phyloP scores from a whole-genome alignment of 2,888 invertebrate genomes.

The Rotaria sp. region DNA sequence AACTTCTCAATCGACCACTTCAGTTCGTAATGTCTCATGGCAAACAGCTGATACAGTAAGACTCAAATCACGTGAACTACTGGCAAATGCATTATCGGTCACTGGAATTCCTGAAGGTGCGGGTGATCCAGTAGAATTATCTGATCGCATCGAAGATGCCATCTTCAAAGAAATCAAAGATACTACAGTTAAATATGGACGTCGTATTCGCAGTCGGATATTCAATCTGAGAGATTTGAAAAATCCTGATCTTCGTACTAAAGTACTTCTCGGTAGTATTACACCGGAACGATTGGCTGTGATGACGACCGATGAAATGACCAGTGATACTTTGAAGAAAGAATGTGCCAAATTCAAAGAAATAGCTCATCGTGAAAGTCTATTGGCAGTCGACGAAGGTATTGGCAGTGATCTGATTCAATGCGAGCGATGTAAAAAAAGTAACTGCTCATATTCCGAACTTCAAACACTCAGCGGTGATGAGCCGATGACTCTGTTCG shows the following conservation, averaged over 20 bases:
- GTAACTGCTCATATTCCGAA: constrained; percentile 96
- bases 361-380: constrained; percentile 94
- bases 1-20: neutral
- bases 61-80: neutral
- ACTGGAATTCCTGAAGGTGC: neutral
- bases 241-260: constrained; percentile 82
- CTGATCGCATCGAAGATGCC: constrained; percentile 44
- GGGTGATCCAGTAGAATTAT: constrained; percentile 34
- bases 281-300: constrained; percentile 74
- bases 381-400: constrained; percentile 80
- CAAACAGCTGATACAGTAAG: neutral
- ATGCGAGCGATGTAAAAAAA: constrained; percentile 67
- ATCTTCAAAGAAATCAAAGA: constrained; percentile 84
- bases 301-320: constrained; percentile 96
- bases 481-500: constrained; percentile 99
- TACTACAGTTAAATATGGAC: constrained; percentile 90
- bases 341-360: constrained; percentile 85
- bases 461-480: constrained; percentile 95
- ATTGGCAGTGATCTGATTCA: constrained; percentile 92
- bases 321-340: constrained; percentile 90
- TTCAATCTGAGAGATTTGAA: constrained; percentile 92
- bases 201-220: constrained; percentile 84
- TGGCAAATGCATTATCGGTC: neutral
- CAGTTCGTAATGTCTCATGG: neutral
- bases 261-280: constrained; percentile 80